A percentile compares a stretch with the other conserved stretches of the same genome.
These are phyloP conservation scores for Silurus meridionalis DNA, from an alignment of 2,113 vertebrate genomes.

Conservation along the genomic window DNA sequence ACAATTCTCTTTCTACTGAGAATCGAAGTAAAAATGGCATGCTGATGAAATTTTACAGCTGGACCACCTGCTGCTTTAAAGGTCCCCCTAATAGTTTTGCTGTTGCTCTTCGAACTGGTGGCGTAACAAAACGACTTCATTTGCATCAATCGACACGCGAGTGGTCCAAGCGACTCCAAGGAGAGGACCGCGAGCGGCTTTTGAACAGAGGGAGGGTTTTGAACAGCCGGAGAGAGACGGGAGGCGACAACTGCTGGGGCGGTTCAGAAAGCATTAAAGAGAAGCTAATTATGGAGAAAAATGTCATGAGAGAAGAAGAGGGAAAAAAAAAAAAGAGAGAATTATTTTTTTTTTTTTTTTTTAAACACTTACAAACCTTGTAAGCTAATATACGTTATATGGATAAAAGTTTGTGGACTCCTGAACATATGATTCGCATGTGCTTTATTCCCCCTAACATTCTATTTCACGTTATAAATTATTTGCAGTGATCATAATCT, in stretches of 20 bases:
- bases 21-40: neutral
- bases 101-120: neutral
- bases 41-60: neutral
- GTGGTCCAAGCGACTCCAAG: neutral
- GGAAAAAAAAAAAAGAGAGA: slow-evolving; percentile 24
- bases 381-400: neutral
- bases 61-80: neutral
- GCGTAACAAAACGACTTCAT: slow-evolving; percentile 9
- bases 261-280: slow-evolving; percentile 36
- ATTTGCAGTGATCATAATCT: too few relatives aligned
- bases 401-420: neutral
- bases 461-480: too few relatives aligned
- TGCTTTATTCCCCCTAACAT: too few relatives aligned
- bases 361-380: neutral
- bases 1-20: neutral
- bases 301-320: too few relatives aligned
- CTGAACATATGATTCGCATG: too few relatives aligned
- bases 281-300: slow-evolving; percentile 15
- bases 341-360: neutral
- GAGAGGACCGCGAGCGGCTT: neutral
- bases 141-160: neutral
- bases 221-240: neutral
- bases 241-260: neutral
- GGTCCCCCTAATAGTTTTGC: neutral
- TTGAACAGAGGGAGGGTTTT: neutral